A percentile compares a stretch with the other conserved stretches of the same genome.
Evolutionary conservation across 2,797 vertebrate species (phyloP).

Genomic region (Heteromormyrus szaboi): DNA sequence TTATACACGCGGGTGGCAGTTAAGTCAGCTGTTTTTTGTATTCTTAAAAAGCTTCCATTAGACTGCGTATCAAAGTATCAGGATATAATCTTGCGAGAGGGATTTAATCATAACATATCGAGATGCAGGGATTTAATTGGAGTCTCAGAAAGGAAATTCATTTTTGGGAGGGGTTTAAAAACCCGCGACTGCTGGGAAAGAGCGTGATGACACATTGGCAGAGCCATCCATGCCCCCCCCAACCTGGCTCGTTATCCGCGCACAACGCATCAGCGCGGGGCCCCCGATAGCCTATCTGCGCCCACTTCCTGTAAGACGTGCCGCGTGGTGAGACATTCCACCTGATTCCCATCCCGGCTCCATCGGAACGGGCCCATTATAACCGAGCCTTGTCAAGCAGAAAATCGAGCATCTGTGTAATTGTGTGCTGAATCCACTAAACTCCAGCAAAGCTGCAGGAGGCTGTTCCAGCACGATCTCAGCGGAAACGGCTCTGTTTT

Average conservation of each 20-base stretch:
- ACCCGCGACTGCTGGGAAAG: neutral
- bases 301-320: neutral
- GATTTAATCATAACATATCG: neutral
- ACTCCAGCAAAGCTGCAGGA: neutral
- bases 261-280: neutral
- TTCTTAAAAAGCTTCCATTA: neutral
- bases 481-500: neutral
- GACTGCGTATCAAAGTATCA: neutral
- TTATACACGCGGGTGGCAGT: neutral
- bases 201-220: neutral
- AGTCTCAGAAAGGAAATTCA: neutral
- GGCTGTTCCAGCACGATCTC: neutral
- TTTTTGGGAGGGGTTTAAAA: too few species aligned
- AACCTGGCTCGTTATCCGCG: neutral
- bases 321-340: slow-evolving; percentile 36
- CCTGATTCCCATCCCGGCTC: slow-evolving; percentile 52
- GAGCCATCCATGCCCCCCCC: neutral
- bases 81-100: neutral
- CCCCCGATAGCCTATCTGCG: neutral
- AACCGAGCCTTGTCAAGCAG: slow-evolving; percentile 57
- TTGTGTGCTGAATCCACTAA: slow-evolving; percentile 33
- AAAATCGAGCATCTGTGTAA: slow-evolving; percentile 66
- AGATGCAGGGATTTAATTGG: neutral
- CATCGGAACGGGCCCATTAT: slow-evolving; percentile 59
- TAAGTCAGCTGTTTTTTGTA: neutral